Base-by-base conservation (phyloP, 1,140 invertebrate species). In the Drosophila serrata region DNA sequence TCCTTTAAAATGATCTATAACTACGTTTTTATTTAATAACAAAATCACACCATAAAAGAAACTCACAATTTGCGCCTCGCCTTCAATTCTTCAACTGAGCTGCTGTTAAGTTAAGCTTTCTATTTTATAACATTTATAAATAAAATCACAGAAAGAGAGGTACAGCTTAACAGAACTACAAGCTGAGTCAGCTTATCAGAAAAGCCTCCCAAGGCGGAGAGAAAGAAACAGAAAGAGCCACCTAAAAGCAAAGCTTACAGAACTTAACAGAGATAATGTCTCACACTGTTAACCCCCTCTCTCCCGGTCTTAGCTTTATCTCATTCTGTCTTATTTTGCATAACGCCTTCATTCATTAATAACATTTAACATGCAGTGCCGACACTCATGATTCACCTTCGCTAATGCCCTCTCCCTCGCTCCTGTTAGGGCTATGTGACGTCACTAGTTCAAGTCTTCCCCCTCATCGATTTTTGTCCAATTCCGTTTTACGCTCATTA, bases 301-400 rank as follows among this genome's bases (percentile, higher is more conserved):
- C 11, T n/a, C 5, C 13, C 19, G 13, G 7, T 17, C 19, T 17
- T 55, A 42, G n/a, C 22, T 59, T 6, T 31, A 5, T 19, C 17
- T 46, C 58, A 24, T 39, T 55, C 19, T 9, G 24, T n/a, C 3
- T 15, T 55, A 35, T 35, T 57, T 61, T 29, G 19, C 48, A 17
- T 42, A 33, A 13, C 19, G 31, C 11, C 13, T 68, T 61, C 39
- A 64, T 68, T 65, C 61, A 62, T 60, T 42, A 65, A 64, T 42
- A 48, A 6, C 35, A 39, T 37, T 84, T 68, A 61, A 33, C 65
- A 74, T 81, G 69, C 77, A 53, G 35, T 53, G 37, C 27, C 39
- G 33, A 46, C 51, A 45, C 58, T 19, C 45, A 70, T 88, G 84
- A 88, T 70, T 88, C 84, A 85, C 81, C 84, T 81, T 90, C 64